A percentile compares a stretch with the other conserved stretches of the same genome.
Conservation (phyloP, 2,888 invertebrate genomes). For the Morpho deidamia region DNA sequence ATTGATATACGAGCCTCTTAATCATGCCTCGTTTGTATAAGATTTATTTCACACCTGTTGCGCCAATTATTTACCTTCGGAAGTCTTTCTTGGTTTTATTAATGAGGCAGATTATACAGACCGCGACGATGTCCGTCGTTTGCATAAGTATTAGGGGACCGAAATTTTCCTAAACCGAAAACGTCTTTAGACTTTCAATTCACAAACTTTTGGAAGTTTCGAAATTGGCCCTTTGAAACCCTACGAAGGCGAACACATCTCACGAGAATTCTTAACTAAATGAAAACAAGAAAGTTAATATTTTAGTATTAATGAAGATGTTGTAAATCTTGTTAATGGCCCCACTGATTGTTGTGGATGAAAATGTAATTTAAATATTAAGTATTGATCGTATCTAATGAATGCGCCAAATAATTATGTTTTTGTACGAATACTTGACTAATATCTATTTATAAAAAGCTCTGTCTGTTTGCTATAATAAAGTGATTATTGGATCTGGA, state of each 20-base stretch:
- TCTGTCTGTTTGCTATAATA: too few relatives aligned
- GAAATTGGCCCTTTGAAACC: conserved; percentile 15
- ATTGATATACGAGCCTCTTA: conserved; percentile 67
- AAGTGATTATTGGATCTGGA: too few relatives aligned
- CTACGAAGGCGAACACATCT: conserved; percentile 12
- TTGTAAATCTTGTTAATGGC: conserved; percentile 24
- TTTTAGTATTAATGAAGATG: conserved; percentile 24
- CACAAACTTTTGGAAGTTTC: conserved; percentile 16
- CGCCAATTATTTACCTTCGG: conserved; percentile 70
- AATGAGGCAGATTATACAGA: conserved; percentile 31
- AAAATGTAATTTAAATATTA: conserved; percentile 25
- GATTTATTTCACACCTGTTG: conserved; percentile 72
- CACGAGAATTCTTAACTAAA: conserved; percentile 20
- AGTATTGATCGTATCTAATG: not conserved
- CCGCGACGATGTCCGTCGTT: conserved; percentile 24
- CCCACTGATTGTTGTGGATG: conserved; percentile 27
- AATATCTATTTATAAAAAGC: too few relatives aligned
- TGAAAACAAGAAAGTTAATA: conserved; percentile 19
- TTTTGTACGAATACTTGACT: too few relatives aligned
- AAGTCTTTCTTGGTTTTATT: conserved; percentile 49
- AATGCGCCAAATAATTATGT: too few relatives aligned
- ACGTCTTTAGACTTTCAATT: conserved; percentile 17
- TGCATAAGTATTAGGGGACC: conserved; percentile 20
- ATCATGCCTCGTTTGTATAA: conserved; percentile 62
- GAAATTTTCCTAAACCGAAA: conserved; percentile 7